Percentiles rank a stretch among this genome's conserved stretches.
phyloP scores from a whole-genome alignment of 2,888 invertebrate species.

The Phyllotreta striolata region DNA sequence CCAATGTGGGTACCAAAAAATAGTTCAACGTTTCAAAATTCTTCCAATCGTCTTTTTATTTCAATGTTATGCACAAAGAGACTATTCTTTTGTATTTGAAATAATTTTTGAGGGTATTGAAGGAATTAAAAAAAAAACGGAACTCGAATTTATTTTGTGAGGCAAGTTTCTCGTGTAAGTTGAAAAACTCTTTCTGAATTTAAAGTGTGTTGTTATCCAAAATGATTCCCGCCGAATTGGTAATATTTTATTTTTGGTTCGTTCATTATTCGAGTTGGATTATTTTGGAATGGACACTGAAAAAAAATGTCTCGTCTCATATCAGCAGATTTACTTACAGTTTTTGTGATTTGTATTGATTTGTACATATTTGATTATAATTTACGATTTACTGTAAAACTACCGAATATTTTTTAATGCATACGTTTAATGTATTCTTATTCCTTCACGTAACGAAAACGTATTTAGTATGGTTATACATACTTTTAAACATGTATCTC shows the following conservation, averaged over 20 bases:
- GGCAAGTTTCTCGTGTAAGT: slow-evolving; percentile 49
- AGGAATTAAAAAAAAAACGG: slow-evolving; percentile 36
- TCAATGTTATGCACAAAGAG: no score
- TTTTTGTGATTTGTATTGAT: slow-evolving; percentile 51
- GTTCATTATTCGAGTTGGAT: slow-evolving; percentile 1
- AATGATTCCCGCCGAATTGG: background rate
- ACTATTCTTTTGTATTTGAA: background rate
- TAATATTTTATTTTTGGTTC: background rate
- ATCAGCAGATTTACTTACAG: slow-evolving; percentile 40
- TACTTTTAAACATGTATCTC: slow-evolving; percentile 53
- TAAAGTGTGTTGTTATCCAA: slow-evolving; percentile 19
- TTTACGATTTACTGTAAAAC: slow-evolving; percentile 26
- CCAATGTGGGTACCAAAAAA: no score
- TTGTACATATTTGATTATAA: slow-evolving; percentile 49
- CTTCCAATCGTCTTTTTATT: no score
- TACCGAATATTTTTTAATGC: background rate
- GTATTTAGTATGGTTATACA: slow-evolving; percentile 58
- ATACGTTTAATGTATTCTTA: slow-evolving; percentile 38
- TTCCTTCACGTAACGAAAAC: slow-evolving; percentile 40
- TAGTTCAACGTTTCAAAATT: no score
- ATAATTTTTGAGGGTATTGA: slow-evolving; percentile 23
- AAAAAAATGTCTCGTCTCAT: slow-evolving; percentile 52
- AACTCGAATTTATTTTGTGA: slow-evolving; percentile 47
- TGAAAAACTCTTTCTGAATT: slow-evolving; percentile 42
- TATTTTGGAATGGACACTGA: background rate